Evolutionary conservation across 1,140 invertebrate species (phyloP), one percentile per base, ranked within the genome.

Genomic region (Homalodisca vitripennis): DNA sequence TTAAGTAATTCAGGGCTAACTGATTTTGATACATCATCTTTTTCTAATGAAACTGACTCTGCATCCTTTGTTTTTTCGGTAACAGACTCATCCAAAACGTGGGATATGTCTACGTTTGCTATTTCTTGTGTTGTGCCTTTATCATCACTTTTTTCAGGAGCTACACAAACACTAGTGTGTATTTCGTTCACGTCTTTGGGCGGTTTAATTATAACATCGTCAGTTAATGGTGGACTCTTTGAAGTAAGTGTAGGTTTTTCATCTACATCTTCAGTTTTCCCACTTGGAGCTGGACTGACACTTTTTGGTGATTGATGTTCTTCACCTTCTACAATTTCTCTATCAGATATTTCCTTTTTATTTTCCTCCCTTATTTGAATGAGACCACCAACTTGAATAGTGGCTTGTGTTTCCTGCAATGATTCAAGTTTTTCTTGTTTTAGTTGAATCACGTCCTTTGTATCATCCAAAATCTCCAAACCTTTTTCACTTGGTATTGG

Each of bases 401-500:
- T n/a, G n/a, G n/a, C n/a, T n/a, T n/a, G n/a, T n/a, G n/a, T n/a
- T n/a, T n/a, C n/a, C n/a, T n/a, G n/a, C n/a, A n/a, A n/a, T n/a
- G n/a, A n/a, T n/a, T n/a, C 48, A 3, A 3, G n/a, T 51, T 51
- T 51, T 3, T 20, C n/a, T 51, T 6, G 6, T 3, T 3, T 51
- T 3, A 22, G 3, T 51, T 10, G 48, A 12, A 20, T 22, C 48
- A 20, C 22, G 3, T 51, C 48, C 3, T 51, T 6, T 12, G 22
- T 20, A 20, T 14, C n/a, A 51, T n/a, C n/a, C n/a, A n/a, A 3
- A 10, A n/a, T 51, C 48, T 51, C 24, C 17, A 24, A 20, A 27
- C 47, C 53, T 57, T 68, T 60, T 20, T 57, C 55, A 60, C 6
- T 17, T 14, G 67, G 67, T 22, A 68, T 29, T 34, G 67, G 67